A percentile compares a stretch with the other conserved stretches of the same genome.
Conservation (phyloP, 2,113 vertebrate genomes). For the Microtus oregoni region DNA sequence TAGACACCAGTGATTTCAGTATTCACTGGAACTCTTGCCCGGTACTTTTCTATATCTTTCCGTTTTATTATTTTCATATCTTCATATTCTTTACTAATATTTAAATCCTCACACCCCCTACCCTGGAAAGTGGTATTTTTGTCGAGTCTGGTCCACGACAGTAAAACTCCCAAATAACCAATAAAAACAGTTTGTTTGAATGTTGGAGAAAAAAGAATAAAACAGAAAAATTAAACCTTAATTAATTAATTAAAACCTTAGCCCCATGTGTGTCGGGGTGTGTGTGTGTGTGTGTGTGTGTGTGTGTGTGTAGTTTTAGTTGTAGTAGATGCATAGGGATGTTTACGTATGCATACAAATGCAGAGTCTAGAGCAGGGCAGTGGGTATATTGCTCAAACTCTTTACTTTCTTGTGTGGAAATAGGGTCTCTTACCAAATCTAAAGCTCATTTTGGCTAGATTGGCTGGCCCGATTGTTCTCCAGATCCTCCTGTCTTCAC, state of each 20-base stretch:
- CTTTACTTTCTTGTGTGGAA: not conserved
- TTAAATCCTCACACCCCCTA: too few species aligned
- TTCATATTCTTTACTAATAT: too few species aligned
- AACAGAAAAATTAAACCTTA: not conserved
- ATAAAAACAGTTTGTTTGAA: not conserved
- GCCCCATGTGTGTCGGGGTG: not conserved
- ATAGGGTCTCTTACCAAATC: not conserved
- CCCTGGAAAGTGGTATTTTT: too few species aligned
- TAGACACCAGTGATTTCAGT: too few species aligned
- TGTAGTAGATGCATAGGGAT: not conserved
- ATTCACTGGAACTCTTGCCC: too few species aligned
- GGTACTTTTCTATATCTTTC: too few species aligned
- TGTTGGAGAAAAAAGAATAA: not conserved
- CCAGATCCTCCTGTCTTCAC: too few species aligned
- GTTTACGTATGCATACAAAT: not conserved
- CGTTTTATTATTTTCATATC: too few species aligned
- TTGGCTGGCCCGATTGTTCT: not conserved
- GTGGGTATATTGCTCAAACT: too few species aligned
- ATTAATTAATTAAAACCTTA: not conserved
- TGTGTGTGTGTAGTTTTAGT: not conserved
- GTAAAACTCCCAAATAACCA: not conserved
- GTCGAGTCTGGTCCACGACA: too few species aligned
- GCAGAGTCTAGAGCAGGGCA: too few species aligned
- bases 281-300: not conserved
- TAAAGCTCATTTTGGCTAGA: not conserved